Percentiles rank a stretch among this genome's conserved stretches.
phyloP scores from a whole-genome alignment of 2,113 vertebrate genomes.

The Neoarius graeffei region DNA sequence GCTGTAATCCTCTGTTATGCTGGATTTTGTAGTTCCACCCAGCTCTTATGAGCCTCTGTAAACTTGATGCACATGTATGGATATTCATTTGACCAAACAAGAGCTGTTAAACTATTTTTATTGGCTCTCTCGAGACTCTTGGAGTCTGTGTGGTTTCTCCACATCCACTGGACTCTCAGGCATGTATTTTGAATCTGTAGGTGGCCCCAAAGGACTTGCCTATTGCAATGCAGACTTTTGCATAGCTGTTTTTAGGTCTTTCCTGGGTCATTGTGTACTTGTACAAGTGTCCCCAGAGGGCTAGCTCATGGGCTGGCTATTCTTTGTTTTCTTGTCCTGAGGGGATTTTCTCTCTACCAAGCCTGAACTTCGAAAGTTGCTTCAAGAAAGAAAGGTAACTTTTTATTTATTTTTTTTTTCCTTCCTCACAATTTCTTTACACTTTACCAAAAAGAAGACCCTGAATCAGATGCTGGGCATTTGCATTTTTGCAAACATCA shows the following conservation, averaged over 20 bases:
- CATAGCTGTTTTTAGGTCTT: conserved; percentile 44
- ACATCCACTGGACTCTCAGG: conserved; percentile 16
- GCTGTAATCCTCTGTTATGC: conserved; percentile 35
- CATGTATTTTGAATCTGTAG: conserved; percentile 26
- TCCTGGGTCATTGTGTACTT: conserved; percentile 34
- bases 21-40: conserved; percentile 31
- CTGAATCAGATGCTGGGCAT: conserved; percentile 42
- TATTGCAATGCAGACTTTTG: conserved; percentile 43
- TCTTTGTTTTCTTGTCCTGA: conserved; percentile 39
- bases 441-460: conserved; percentile 43
- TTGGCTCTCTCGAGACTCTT: conserved; percentile 11
- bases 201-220: conserved; percentile 33
- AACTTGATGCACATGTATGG: conserved; percentile 36
- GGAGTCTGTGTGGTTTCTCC: conserved; percentile 5
- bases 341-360: conserved; percentile 42
- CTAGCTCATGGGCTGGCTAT: conserved; percentile 35
- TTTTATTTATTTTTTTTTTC: conserved; percentile 16
- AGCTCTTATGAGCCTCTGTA: conserved; percentile 31
- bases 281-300: conserved; percentile 38
- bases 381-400: conserved; percentile 43
- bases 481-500: conserved; percentile 63
- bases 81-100: conserved; percentile 43
- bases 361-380: conserved; percentile 44
- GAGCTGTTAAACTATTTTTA: conserved; percentile 40
- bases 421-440: conserved; percentile 18